A percentile compares a stretch with the other conserved stretches of the same genome.
These are phyloP conservation scores for Myotis pilosus DNA, from an alignment of 2,797 vertebrate genomes.

Conservation along the genomic window DNA sequence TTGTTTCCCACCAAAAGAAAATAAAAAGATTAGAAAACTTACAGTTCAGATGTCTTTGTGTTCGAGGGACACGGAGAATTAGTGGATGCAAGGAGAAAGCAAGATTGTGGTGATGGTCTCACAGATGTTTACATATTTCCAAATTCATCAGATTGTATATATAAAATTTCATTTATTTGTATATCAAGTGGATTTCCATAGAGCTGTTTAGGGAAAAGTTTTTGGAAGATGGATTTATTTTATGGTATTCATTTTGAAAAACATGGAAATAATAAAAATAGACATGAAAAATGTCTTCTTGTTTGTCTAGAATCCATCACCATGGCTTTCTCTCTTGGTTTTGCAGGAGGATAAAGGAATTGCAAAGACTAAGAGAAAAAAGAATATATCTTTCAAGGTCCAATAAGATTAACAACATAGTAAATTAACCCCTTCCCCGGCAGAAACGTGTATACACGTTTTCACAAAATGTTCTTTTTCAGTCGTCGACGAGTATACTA, in stretches of 20 bases:
- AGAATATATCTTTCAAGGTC: background rate
- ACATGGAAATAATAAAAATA: constrained; percentile 35
- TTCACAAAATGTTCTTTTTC: too few species aligned
- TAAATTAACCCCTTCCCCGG: too few species aligned
- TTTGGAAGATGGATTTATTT: background rate
- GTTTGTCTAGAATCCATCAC: background rate
- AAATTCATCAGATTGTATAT: background rate
- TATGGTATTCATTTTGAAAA: background rate
- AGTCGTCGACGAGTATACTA: too few species aligned
- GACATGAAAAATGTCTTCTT: background rate
- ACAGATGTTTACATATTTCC: background rate
- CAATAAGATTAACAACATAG: background rate
- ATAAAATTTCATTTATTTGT: background rate
- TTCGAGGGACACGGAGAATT: background rate
- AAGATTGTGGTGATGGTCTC: background rate
- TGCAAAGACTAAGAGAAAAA: constrained; percentile 23
- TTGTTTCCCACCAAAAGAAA: background rate
- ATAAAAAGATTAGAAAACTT: background rate
- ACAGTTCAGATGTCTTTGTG: background rate
- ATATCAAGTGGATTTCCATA: background rate
- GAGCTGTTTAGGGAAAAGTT: background rate
- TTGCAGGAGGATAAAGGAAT: background rate
- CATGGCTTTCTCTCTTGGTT: background rate
- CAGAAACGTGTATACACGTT: too few species aligned
- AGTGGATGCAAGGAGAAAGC: background rate